Base-by-base conservation (phyloP, 2,797 vertebrate genomes). In the Sarcoramphus papa region DNA sequence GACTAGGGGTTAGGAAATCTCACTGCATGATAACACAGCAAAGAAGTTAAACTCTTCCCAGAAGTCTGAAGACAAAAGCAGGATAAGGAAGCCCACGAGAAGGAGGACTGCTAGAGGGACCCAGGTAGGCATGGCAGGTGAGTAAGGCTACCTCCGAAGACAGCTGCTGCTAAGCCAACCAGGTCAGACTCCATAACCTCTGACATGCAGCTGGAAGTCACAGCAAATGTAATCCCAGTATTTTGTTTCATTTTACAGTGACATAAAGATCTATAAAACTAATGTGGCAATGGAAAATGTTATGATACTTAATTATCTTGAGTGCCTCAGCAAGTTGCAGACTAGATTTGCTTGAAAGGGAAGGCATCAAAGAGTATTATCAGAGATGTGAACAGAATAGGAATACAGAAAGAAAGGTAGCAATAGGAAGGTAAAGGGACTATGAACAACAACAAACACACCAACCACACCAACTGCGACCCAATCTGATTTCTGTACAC, bases 391-490 rank as follows among this genome's bases (percentile, higher is more conserved):
- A 51, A 35, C 31, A 72, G 25, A 78, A 27, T 33, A 80, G 14
- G 31, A 76, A 81, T 27, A 43, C 14, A 33, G 25, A 35, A 69
- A 69, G 28, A 43, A 74, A 35, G 9, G 9, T 27, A 59, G 11
- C 15, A 64, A 47, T 5, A 35, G n/a, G 3, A 75, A 74, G 70
- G 27, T 47, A 59, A 40, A 70, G 8, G 22, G 24, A 27, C 56
- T 35, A 51, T 9, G 16, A 69, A 57, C 50, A 82, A 7, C 30
- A 62, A 27, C 6, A 64, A 50, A 6, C 0, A 0, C 21, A 45
- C 2, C 7, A 81, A 3, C 10, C 0, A 0, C 18, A 45, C 2
- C 7, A 81, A 3, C 10, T 51, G 28, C 56, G 76, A 73, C 4
- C 3, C 31, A 48, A 3, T 31, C 33, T 64, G 62, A 25, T 88